Percentiles rank a stretch among this genome's conserved stretches.
Evolutionary conservation across 2,113 vertebrate species (phyloP).

Genomic region (Stegostoma tigrinum): DNA sequence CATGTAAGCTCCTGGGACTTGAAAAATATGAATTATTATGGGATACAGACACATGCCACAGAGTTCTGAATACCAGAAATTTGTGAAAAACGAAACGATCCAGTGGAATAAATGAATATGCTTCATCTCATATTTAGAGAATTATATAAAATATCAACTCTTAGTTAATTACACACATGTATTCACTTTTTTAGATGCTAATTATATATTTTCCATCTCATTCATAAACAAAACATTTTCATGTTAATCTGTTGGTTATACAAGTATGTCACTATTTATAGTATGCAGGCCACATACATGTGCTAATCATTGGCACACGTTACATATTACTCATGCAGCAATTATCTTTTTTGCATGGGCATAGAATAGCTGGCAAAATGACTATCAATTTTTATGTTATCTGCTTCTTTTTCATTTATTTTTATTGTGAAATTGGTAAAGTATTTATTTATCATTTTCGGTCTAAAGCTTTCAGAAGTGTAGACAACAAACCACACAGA

Average conservation of each 20-base stretch:
- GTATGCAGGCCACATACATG: not conserved
- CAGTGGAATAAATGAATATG: not conserved
- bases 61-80: not conserved
- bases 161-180: not conserved
- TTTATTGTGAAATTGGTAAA: not conserved
- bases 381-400: not conserved
- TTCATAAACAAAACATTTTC: not conserved
- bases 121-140: not conserved
- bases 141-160: not conserved
- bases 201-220: not conserved
- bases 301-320: not conserved
- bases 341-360: not conserved
- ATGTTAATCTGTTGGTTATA: not conserved
- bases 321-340: not conserved
- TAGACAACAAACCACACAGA: not conserved
- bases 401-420: not conserved
- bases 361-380: not conserved
- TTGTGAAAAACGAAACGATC: not conserved
- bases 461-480: not conserved
- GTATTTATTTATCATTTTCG: not conserved
- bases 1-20: not conserved
- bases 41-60: not conserved
- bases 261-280: not conserved
- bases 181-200: not conserved
- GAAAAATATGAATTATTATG: not conserved